Percentiles rank a stretch among this genome's conserved stretches.
These are phyloP conservation scores for Leptopilina drosophilae DNA, from an alignment of 2,888 invertebrate species.

Conservation along the genomic window DNA sequence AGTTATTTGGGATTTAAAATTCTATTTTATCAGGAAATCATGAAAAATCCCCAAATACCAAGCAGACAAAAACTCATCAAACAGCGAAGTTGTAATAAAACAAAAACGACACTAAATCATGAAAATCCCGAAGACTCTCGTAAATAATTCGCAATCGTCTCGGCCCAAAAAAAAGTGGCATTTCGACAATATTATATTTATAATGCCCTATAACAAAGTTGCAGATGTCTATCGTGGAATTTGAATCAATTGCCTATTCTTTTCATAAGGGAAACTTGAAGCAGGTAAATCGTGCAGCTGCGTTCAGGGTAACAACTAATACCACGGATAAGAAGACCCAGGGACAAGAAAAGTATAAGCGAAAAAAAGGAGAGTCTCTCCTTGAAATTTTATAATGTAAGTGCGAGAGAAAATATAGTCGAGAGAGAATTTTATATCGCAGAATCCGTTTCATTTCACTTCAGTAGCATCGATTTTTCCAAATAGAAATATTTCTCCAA, in stretches of 20 bases:
- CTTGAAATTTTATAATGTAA: no score
- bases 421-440: no score
- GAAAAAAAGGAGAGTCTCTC: background rate
- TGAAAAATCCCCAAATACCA: no score
- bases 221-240: slow-evolving; percentile 4
- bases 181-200: background rate
- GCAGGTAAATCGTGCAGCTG: slow-evolving; percentile 22
- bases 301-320: background rate
- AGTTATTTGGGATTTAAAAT: no score
- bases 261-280: background rate
- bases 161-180: no score
- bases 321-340: background rate
- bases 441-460: no score
- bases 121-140: background rate
- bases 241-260: slow-evolving; percentile 11
- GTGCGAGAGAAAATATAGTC: no score
- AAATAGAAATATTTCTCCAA: no score
- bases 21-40: no score
- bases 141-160: background rate
- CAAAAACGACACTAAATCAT: background rate
- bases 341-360: background rate
- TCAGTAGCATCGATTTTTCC: no score
- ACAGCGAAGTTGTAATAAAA: background rate
- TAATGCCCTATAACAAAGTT: background rate
- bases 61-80: background rate